A percentile compares a stretch with the other conserved stretches of the same genome.
Evolutionary conservation across 2,888 invertebrate genomes (phyloP).

Genomic region (Agrotis ipsilon): DNA sequence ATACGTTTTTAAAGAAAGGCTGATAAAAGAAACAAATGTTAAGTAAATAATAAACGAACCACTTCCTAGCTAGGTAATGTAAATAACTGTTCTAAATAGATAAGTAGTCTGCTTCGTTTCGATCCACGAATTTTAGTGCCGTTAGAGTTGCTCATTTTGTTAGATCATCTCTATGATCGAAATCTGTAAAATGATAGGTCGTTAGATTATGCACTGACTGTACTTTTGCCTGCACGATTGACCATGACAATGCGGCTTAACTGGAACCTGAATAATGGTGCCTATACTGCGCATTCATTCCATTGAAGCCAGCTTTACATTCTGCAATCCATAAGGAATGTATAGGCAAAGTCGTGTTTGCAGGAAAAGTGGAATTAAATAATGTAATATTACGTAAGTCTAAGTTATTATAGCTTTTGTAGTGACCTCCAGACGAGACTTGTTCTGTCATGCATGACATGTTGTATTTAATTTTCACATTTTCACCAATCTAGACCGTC

Average conservation of each 20-base stretch:
- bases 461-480: constrained; percentile 19
- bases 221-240: constrained; percentile 64
- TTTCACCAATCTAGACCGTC: constrained; percentile 17
- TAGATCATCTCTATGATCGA: constrained; percentile 66
- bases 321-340: constrained; percentile 14
- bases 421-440: constrained; percentile 8
- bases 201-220: constrained; percentile 60
- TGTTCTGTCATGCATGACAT: constrained; percentile 14
- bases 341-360: constrained; percentile 9
- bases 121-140: constrained; percentile 72
- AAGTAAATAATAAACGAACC: constrained; percentile 66
- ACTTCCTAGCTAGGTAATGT: constrained; percentile 74
- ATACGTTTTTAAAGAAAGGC: constrained; percentile 74
- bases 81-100: constrained; percentile 78
- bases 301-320: constrained; percentile 39
- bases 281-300: constrained; percentile 31
- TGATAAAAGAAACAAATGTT: constrained; percentile 74
- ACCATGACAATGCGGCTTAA: constrained; percentile 50
- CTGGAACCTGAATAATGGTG: constrained; percentile 44
- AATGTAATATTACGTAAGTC: constrained; percentile 21
- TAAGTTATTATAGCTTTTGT: constrained; percentile 47
- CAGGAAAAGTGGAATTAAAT: constrained; percentile 35
- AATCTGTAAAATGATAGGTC: constrained; percentile 58
- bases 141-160: constrained; percentile 66
- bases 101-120: constrained; percentile 75